These are phyloP conservation scores for Casuarius casuarius DNA, from an alignment of 2,113 vertebrate genomes.

Conservation along the genomic window DNA sequence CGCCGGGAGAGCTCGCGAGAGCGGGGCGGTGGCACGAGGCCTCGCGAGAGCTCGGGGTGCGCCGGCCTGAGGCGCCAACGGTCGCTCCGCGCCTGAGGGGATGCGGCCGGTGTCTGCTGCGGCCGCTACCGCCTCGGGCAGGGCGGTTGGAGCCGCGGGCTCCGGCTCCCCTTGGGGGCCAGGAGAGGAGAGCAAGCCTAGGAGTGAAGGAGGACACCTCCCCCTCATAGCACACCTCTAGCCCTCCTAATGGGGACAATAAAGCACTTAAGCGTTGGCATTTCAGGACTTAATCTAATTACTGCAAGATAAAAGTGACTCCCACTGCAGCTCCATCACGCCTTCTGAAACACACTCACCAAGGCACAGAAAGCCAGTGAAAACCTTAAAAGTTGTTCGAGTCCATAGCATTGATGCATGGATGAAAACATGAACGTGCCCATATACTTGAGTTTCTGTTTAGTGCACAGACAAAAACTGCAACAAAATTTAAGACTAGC, in stretches of 20 bases:
- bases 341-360: neutral
- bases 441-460: accelerated
- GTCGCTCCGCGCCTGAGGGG: neutral
- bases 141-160: neutral
- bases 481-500: no score
- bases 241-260: neutral
- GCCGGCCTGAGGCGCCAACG: accelerated
- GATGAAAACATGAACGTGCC: accelerated
- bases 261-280: no score
- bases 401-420: accelerated
- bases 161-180: no score
- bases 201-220: no score
- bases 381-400: neutral
- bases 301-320: accelerated
- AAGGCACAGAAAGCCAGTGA: neutral
- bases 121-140: no score
- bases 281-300: no score
- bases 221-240: accelerated
- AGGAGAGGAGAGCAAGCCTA: neutral
- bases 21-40: accelerated
- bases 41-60: neutral
- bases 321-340: neutral
- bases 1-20: accelerated
- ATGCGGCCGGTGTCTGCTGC: neutral
- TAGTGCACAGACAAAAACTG: neutral